Percentiles rank a stretch among this genome's conserved stretches.
Conservation (phyloP, 2,888 invertebrate genomes). For the Thymelicus lineola region DNA sequence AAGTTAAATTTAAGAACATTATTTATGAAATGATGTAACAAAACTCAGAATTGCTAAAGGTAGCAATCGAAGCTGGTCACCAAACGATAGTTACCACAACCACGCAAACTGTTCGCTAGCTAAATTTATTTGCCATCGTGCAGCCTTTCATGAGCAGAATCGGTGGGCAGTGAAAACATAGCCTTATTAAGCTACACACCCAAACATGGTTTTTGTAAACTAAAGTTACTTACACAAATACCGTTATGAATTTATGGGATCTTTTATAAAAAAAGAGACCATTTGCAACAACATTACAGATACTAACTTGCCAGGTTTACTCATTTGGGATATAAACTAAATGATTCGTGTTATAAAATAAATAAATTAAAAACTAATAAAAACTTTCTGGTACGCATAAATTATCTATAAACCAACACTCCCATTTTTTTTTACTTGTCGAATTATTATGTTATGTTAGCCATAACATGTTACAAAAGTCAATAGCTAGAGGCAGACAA, state of each 20-base stretch:
- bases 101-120: conserved; percentile 1
- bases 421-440: too few relatives aligned
- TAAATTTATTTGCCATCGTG: conserved; percentile 46
- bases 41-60: neutral
- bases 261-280: too few relatives aligned
- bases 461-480: neutral
- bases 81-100: conserved; percentile 10
- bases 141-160: conserved; percentile 39
- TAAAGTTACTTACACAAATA: too few relatives aligned
- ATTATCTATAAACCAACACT: too few relatives aligned
- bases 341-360: too few relatives aligned
- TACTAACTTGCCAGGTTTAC: too few relatives aligned
- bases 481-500: conserved; percentile 18
- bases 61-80: conserved; percentile 1
- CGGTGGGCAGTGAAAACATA: conserved; percentile 41
- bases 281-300: too few relatives aligned
- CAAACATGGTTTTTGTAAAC: too few relatives aligned
- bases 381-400: too few relatives aligned
- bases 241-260: too few relatives aligned
- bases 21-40: neutral
- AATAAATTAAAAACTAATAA: too few relatives aligned
- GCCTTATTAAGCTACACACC: neutral
- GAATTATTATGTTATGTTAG: neutral
- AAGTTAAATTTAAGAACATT: neutral
- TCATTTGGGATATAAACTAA: too few relatives aligned